phyloP scores from a whole-genome alignment of 2,113 vertebrate genomes.

The Siphamia tubifer region DNA sequence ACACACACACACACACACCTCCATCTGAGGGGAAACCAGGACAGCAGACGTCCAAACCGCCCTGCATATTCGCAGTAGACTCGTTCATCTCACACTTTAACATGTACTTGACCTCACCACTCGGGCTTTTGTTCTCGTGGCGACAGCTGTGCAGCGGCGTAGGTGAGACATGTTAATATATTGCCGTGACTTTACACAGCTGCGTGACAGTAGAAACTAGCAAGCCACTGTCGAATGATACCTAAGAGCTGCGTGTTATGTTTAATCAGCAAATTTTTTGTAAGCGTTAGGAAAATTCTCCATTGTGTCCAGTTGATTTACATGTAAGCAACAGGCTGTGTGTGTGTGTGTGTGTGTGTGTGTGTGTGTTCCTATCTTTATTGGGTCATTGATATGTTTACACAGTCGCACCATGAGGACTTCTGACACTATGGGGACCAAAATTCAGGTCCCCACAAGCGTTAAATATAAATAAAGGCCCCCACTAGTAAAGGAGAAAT shows the following conservation, averaged over 20 bases:
- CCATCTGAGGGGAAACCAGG: conserved; percentile 51
- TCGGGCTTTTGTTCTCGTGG: neutral
- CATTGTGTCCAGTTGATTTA: conserved; percentile 19
- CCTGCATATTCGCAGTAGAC: neutral
- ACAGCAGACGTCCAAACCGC: conserved; percentile 39
- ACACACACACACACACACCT: too few species aligned
- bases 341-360: conserved; percentile 6
- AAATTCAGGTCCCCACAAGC: too few species aligned
- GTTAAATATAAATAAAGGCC: too few species aligned
- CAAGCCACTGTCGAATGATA: neutral
- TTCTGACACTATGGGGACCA: too few species aligned
- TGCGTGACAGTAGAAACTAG: neutral
- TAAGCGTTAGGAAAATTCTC: neutral
- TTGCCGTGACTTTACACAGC: neutral
- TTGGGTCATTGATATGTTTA: too few species aligned
- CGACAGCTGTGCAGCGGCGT: too few species aligned
- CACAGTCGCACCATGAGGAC: too few species aligned
- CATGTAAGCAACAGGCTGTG: conserved; percentile 19
- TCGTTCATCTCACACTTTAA: neutral
- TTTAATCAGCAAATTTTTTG: neutral
- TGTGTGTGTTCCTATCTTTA: too few species aligned
- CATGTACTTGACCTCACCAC: neutral
- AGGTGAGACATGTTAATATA: neutral
- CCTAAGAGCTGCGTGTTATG: neutral
- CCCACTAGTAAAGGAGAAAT: too few species aligned